phyloP scores from a whole-genome alignment of 2,888 invertebrate species.

The Polydrusus tereticollis region DNA sequence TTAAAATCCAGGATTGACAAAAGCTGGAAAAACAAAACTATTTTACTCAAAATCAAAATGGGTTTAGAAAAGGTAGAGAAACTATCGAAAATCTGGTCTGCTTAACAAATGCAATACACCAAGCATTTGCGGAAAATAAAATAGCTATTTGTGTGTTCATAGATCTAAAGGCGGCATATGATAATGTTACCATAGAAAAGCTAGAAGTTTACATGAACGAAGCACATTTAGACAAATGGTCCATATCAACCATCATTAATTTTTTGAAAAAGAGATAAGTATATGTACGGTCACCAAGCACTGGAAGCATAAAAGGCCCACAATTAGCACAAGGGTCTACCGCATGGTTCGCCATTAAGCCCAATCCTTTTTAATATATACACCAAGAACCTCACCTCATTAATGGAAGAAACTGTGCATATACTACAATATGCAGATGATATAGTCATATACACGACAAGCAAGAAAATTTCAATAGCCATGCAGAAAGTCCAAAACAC shows the following conservation, averaged over 20 bases:
- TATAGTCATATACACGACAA: background rate
- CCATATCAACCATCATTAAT: background rate
- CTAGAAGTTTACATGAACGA: background rate
- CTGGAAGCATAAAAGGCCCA: background rate
- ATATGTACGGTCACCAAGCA: background rate
- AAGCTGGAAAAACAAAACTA: background rate
- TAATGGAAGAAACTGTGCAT: background rate
- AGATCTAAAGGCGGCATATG: background rate
- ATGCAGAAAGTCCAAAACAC: background rate
- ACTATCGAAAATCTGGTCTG: background rate
- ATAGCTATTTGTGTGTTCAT: background rate
- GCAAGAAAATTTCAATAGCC: background rate
- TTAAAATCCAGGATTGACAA: background rate
- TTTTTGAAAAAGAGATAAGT: background rate
- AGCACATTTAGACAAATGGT: background rate
- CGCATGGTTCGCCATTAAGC: background rate
- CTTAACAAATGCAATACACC: background rate
- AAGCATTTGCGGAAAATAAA: background rate
- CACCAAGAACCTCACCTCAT: background rate
- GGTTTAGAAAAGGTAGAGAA: background rate
- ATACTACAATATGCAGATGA: background rate
- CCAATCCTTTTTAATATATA: background rate
- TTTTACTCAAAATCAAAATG: background rate
- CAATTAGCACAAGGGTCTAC: background rate
- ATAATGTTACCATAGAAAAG: background rate